Base-by-base conservation (phyloP, 2,888 invertebrate species). In the Melinaea menophilus region DNA sequence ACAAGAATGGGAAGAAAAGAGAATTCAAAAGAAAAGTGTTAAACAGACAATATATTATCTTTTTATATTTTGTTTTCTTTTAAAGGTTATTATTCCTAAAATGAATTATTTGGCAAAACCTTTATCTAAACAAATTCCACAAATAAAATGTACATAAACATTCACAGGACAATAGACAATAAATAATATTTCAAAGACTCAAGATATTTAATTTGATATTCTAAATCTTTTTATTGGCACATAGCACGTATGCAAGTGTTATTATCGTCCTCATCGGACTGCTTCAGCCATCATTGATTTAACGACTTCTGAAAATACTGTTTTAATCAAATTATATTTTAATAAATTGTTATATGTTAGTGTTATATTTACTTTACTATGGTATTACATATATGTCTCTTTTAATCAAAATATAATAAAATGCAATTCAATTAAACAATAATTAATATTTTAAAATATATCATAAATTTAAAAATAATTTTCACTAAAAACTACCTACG, bases 221-320 rank as follows among this genome's bases (percentile, higher is more conserved):
- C 57, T 56, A 68, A 71, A 71, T 70, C 72, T 69, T 69, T 71
- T 71, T 71, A 70, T 64, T 69, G 70, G 63, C 66, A 65, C 71
- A 65, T 58, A 64, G 65, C n/a, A n/a, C n/a, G 56, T 59, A 65
- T 47, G 55, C 54, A 34, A 67, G 64, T 69, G 66, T 69, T 71
- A 69, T 69, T 71, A 69, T 68, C 69, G 68, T 65, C 66, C 65
- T 62, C 66, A 65, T 62, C 64, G 64, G 64, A 63, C 61, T 55
- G 60, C 62, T 64, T 63, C 61, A 63, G 58, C 31, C 63, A 59
- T 66, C 65, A 71, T 71, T 69, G 66, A 61, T 66, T 68, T 68
- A 37, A 55, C 7, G 22, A 22, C 22, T 31, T 11, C 31, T 51
- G 11, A 31, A 31, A 51, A 31, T 51, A 31, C 3, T 7, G 9